These are phyloP conservation scores for Himalopsyche phryganea DNA, from an alignment of 1,140 invertebrate species.

Conservation along the genomic window DNA sequence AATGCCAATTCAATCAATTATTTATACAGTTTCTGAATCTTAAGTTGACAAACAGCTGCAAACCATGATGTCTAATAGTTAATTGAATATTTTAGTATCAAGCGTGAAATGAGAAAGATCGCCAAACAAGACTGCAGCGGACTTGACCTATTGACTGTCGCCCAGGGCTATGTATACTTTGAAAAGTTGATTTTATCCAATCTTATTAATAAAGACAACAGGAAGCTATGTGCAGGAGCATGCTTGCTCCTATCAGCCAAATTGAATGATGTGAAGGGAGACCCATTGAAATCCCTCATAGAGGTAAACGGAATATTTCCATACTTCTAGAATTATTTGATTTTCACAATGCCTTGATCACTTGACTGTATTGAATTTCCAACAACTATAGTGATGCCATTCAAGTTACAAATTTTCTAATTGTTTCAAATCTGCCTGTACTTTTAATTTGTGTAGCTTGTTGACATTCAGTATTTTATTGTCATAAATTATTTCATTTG, in stretches of 20 bases:
- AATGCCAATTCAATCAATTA: too few relatives aligned
- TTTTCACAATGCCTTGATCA: too few relatives aligned
- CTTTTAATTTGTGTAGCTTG: too few relatives aligned
- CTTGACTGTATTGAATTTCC: too few relatives aligned
- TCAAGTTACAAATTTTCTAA: too few relatives aligned
- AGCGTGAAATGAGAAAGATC: slow-evolving; percentile 93
- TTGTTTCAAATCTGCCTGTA: too few relatives aligned
- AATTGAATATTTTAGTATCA: slow-evolving; percentile 66
- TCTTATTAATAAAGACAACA: slow-evolving; percentile 91
- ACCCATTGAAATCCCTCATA: slow-evolving; percentile 77
- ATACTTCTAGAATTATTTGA: too few relatives aligned
- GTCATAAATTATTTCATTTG: slow-evolving; percentile 18
- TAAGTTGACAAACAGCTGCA: too few relatives aligned
- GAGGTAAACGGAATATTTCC: too few relatives aligned
- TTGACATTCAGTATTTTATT: background rate
- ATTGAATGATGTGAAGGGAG: slow-evolving; percentile 93
- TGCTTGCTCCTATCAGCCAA: slow-evolving; percentile 92
- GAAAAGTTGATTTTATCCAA: slow-evolving; percentile 92
- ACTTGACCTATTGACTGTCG: slow-evolving; percentile 84
- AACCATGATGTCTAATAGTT: too few relatives aligned
- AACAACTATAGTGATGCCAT: too few relatives aligned
- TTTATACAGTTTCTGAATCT: too few relatives aligned
- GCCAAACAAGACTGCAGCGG: slow-evolving; percentile 80
- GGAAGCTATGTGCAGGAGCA: slow-evolving; percentile 92
- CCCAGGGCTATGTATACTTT: slow-evolving; percentile 96